Percentiles rank a stretch among this genome's conserved stretches.
Evolutionary conservation across 1,140 invertebrate genomes (phyloP).

Genomic region (Teleogryllus occipitalis): DNA sequence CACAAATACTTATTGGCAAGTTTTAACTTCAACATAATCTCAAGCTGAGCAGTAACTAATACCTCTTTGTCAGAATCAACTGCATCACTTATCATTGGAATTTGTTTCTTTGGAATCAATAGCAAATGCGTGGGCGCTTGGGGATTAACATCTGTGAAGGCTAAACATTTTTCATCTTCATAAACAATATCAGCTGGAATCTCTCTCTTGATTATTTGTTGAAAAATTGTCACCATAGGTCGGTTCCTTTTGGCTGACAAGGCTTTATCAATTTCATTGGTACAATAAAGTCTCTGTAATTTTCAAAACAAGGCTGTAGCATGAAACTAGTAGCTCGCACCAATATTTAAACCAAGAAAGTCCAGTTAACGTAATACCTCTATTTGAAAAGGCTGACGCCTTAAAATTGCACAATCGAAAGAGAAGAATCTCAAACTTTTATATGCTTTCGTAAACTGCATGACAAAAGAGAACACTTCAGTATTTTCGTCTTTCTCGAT

Average conservation of each 20-base stretch:
- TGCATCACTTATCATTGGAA: constrained; percentile 70
- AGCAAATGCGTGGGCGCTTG: constrained; percentile 94
- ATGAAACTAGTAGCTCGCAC: too few species aligned
- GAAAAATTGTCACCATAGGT: constrained; percentile 84
- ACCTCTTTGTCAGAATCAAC: constrained; percentile 57
- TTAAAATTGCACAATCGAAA: too few species aligned
- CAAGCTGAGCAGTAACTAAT: not conserved
- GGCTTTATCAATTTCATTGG: constrained; percentile 69
- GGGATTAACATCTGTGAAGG: constrained; percentile 78
- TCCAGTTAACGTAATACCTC: too few species aligned
- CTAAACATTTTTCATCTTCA: constrained; percentile 85
- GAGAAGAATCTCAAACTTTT: too few species aligned
- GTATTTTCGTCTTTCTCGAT: too few species aligned
- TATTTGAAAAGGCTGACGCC: too few species aligned
- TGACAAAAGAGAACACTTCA: too few species aligned
- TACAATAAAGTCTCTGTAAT: constrained; percentile 26
- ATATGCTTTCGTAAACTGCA: too few species aligned
- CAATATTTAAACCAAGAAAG: too few species aligned
- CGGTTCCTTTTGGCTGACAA: constrained; percentile 53
- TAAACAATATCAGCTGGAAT: constrained; percentile 92
- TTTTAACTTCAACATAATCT: too few species aligned
- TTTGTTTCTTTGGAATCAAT: constrained; percentile 89
- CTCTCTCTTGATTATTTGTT: constrained; percentile 87
- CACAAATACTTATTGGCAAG: too few species aligned
- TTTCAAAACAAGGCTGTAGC: too few species aligned